Evolutionary conservation across 2,113 vertebrate species (phyloP), one percentile per base, ranked within the genome.

Genomic region (Neotoma lepida): DNA sequence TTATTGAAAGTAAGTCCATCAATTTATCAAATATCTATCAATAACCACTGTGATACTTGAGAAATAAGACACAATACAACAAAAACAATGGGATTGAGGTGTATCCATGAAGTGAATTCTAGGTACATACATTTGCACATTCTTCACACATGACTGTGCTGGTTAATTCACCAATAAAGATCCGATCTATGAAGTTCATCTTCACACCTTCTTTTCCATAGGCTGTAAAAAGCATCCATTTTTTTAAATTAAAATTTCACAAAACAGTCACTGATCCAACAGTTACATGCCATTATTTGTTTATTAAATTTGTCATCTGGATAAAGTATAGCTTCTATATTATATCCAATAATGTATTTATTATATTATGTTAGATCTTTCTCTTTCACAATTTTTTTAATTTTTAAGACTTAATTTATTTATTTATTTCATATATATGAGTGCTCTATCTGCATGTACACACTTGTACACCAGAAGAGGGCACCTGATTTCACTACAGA

Each of bases 91-190:
- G 91, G 87, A 97, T 71, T 95, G 74, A 95, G 94, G 98, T 97
- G 85, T 97, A 97, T 97, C 94, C 86, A 96, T 89, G 95, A 98
- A 97, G 78, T 96, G 96, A 98, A 97, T 97, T 98, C 91, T 95
- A 97, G 95, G 97, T 97, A 99, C 99, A 98, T 99, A 99, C 99
- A 97, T 99, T 99, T 97, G 99, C 99, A 98, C 99, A 99, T 98
- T 99, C 99, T 98, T 99, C 99, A 98, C 99, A 99, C 99, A 99
- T 99, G 95, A 99, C 99, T 84, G 99, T 99, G 99, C 99, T 99
- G 96, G 99, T 99, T 96, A 99, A 98, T 98, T 99, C 99, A 98
- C 99, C 99, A 89, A 99, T 99, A 98, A 99, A 99, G 98, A 99
- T 99, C 93, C 98, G 99, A 98, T 99, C 99, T 96, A 99, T 99